Evolutionary conservation across 2,113 vertebrate genomes (phyloP).

Genomic region (Mirounga angustirostris): DNA sequence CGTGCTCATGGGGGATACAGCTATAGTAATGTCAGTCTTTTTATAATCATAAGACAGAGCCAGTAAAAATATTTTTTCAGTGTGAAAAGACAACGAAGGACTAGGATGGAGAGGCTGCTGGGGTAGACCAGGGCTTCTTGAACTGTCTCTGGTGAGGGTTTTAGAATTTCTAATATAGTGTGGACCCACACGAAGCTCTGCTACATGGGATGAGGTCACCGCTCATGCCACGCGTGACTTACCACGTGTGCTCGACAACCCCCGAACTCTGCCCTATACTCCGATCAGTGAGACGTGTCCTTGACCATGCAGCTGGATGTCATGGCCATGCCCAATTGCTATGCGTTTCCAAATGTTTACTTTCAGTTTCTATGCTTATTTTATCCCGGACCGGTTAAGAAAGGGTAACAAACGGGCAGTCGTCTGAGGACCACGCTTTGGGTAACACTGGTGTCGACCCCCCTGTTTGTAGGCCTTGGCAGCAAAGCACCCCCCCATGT

Average conservation of each 20-base stretch:
- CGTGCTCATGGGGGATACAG: neutral
- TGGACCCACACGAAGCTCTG: neutral
- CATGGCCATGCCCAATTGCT: neutral
- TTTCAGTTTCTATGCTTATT: neutral
- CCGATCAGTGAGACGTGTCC: neutral
- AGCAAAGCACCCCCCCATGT: rapidly evolving
- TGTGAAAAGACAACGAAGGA: neutral
- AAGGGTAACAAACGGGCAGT: neutral
- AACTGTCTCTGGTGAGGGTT: neutral
- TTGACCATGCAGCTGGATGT: neutral
- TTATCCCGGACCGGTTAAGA: neutral
- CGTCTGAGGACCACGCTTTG: neutral
- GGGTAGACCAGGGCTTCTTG: neutral
- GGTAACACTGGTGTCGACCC: too few species aligned
- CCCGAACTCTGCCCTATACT: neutral
- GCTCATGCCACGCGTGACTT: neutral
- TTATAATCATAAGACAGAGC: neutral
- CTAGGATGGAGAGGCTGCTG: neutral
- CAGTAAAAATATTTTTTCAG: neutral
- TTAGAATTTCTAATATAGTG: neutral
- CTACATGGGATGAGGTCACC: too few species aligned
- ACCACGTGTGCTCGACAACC: rapidly evolving
- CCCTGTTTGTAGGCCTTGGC: neutral
- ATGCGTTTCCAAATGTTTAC: neutral
- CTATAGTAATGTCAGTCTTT: neutral